Evolutionary conservation across 2,888 invertebrate genomes (phyloP), one percentile per base, ranked within the genome.

Genomic region (Thymelicus acteon): DNA sequence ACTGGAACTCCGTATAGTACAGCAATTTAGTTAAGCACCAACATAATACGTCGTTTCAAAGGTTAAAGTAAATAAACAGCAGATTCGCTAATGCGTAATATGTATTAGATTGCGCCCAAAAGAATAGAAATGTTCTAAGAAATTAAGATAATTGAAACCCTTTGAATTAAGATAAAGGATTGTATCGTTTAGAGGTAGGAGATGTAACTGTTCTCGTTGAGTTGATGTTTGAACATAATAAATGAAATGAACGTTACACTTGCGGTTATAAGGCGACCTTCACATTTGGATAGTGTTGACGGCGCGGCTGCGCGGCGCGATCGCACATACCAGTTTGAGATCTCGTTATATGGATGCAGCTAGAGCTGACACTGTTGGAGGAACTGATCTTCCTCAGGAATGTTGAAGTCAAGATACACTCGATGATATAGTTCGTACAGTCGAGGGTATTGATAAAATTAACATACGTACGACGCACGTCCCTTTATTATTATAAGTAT

Each of bases 201-300:
- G 54, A 64, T 49, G 60, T 52, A 60, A 64, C 58, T 47, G 54
- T 69, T 60, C 10, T 37, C 15, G 54, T 68, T 60, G 12, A 44
- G 24, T 63, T 39, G 37, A 63, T 49, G 48, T 58, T 40, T 64
- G 44, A 39, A 37, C 57, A 57, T 54, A 24, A 54, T 37, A 37
- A 57, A 12, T n/a, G 39, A 37, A 57, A 12, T n/a, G 39, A 49
- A 15, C 31, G 39, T 58, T 63, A 49, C 60, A 65, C 64, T 44
- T 60, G 60, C 44, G 60, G 48, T 69, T 69, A 69, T 57, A 39
- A 63, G 39, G 39, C 63, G 70, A 64, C 70, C 70, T 70, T 70
- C 70, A 70, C 70, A 70, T 70, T 70, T 70, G 64, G 64, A 58
- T 37, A 49, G 13, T 70, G 68, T 69, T 70, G 63, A 40, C 70